Conservation (phyloP, 2,888 invertebrate species). For the Spodoptera picta region DNA sequence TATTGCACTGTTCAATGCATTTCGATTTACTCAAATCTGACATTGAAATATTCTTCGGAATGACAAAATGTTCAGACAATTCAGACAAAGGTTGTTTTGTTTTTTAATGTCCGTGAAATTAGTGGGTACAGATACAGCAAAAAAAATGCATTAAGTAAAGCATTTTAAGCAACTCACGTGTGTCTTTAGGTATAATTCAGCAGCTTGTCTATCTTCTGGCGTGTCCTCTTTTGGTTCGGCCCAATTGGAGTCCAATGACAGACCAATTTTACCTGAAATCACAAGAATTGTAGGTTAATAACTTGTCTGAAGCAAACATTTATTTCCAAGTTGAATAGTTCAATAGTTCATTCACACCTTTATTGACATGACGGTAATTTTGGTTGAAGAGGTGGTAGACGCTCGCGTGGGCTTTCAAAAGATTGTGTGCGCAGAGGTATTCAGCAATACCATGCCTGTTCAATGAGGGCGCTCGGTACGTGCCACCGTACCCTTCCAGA, state of each 20-base stretch:
- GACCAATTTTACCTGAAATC: constrained; percentile 88
- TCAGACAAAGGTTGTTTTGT: constrained; percentile 5
- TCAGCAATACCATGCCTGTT: constrained; percentile 89
- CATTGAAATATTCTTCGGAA: constrained; percentile 23
- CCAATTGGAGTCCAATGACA: constrained; percentile 90
- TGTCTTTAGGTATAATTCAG: constrained; percentile 89
- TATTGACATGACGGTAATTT: constrained; percentile 86
- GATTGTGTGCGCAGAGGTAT: constrained; percentile 92
- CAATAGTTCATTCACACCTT: constrained; percentile 74
- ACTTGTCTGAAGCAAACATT: background rate
- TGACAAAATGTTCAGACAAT: background rate
- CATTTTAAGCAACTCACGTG: constrained; percentile 79
- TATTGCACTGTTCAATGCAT: background rate
- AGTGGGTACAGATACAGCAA: no score
- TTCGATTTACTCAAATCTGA: constrained; percentile 3
- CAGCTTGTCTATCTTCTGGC: constrained; percentile 88
- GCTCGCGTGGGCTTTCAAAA: constrained; percentile 92
- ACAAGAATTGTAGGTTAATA: background rate
- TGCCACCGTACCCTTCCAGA: constrained; percentile 88
- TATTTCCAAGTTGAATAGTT: background rate
- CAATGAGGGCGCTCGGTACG: constrained; percentile 89
- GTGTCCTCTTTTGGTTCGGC: constrained; percentile 88
- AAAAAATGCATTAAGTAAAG: no score
- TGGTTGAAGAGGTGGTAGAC: constrained; percentile 90
- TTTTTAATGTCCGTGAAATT: no score